Conservation (phyloP, 2,797 vertebrate species). For the Cyclopterus lumpus region DNA sequence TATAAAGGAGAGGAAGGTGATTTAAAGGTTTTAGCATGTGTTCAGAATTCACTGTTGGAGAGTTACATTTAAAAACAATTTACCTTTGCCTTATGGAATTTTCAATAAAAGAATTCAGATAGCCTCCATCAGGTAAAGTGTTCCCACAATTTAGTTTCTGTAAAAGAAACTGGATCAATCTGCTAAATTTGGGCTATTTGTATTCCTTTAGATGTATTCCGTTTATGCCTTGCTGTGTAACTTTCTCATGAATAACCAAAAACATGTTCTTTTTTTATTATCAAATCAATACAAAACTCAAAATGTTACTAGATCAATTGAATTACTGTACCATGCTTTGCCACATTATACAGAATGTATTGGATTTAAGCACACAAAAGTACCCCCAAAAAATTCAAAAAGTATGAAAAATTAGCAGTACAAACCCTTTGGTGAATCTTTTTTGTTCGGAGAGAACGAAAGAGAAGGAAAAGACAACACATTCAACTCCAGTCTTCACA, state of each 20-base stretch:
- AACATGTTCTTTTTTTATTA: background rate
- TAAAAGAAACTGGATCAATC: conserved; percentile 23
- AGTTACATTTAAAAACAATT: conserved; percentile 53
- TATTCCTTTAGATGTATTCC: conserved; percentile 15
- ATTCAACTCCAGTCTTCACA: conserved; percentile 1
- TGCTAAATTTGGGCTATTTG: conserved; percentile 13
- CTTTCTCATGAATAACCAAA: conserved; percentile 32
- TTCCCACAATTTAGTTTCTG: conserved; percentile 31
- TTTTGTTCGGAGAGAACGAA: background rate
- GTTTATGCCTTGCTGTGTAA: conserved; percentile 22
- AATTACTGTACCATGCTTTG: background rate
- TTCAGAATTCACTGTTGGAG: conserved; percentile 37
- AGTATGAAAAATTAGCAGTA: background rate
- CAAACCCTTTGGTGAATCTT: background rate
- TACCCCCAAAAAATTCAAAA: background rate
- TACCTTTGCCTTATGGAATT: conserved; percentile 41
- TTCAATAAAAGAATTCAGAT: conserved; percentile 51
- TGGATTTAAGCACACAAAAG: background rate
- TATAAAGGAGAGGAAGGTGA: conserved; percentile 45
- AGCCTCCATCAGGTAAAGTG: conserved; percentile 44
- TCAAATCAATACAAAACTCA: conserved; percentile 27
- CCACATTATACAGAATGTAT: background rate
- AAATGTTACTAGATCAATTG: conserved; percentile 10
- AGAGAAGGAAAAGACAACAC: background rate
- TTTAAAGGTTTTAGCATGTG: conserved; percentile 58